phyloP scores from a whole-genome alignment of 53 echinoderm and acorn worm species.

The Arbacia lixula region DNA sequence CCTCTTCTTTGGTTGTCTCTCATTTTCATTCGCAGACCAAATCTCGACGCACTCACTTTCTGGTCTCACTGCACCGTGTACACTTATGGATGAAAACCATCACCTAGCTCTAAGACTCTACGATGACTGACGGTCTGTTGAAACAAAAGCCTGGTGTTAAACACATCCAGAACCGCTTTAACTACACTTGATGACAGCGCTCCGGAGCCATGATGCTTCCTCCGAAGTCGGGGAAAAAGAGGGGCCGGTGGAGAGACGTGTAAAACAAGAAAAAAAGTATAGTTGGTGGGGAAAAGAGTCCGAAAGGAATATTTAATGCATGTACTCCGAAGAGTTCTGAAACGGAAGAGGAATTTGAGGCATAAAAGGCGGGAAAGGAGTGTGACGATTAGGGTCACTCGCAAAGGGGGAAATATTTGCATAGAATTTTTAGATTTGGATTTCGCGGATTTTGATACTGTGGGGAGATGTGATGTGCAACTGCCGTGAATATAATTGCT shows the following conservation, averaged over 20 bases:
- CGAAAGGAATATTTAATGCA: too few species aligned
- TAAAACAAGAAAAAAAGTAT: too few species aligned
- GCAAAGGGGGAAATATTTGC: conserved; percentile 12
- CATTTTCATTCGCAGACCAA: too few species aligned
- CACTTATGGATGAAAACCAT: conserved; percentile 1
- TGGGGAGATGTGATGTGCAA: conserved; percentile 3
- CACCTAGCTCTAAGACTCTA: conserved; percentile 1
- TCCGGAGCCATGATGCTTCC: conserved; percentile 20
- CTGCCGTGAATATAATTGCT: not conserved
- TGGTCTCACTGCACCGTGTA: too few species aligned
- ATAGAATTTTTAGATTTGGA: not conserved
- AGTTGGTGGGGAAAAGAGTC: too few species aligned
- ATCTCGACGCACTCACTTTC: too few species aligned
- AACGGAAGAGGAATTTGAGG: too few species aligned
- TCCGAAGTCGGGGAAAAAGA: too few species aligned
- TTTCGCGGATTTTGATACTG: conserved; percentile 6
- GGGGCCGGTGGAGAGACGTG: too few species aligned
- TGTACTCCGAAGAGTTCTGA: too few species aligned
- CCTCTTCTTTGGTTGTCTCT: too few species aligned
- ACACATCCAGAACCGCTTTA: conserved; percentile 41
- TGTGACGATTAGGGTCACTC: conserved; percentile 28
- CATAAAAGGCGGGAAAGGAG: too few species aligned
- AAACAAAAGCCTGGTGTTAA: conserved; percentile 2
- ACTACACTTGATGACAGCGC: conserved; percentile 30
- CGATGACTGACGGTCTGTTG: conserved; percentile 19